Evolutionary conservation across 1,140 invertebrate species (phyloP).

Genomic region (Bombus huntii): DNA sequence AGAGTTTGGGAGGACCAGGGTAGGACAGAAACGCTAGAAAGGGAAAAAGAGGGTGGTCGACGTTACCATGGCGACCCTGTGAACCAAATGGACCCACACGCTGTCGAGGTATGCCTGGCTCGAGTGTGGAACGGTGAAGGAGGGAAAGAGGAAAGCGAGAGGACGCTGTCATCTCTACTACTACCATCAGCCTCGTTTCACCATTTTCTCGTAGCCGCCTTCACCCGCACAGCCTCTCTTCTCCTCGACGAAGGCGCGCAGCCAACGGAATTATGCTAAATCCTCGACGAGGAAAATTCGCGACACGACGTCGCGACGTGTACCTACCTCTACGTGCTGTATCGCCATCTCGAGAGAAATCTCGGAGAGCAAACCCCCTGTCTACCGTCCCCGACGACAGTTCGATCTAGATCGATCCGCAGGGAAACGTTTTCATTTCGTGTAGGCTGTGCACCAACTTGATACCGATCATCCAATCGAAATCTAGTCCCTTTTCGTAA

Average conservation of each 20-base stretch:
- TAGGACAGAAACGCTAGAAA: constrained; percentile 63
- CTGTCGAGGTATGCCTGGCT: constrained; percentile 71
- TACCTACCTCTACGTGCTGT: constrained; percentile 62
- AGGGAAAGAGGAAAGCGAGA: constrained; percentile 54
- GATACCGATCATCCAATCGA: neutral
- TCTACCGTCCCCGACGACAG: constrained; percentile 23
- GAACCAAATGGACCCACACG: constrained; percentile 79
- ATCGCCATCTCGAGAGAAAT: constrained; percentile 63
- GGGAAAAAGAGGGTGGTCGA: constrained; percentile 73
- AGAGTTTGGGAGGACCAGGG: constrained; percentile 50
- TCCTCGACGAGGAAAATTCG: constrained; percentile 72
- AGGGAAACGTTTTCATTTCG: neutral
- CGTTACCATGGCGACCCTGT: constrained; percentile 77
- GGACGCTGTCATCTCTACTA: constrained; percentile 55
- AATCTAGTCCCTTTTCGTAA: neutral
- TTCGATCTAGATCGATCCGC: constrained; percentile 57
- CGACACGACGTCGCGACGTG: constrained; percentile 65
- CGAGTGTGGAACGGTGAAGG: constrained; percentile 67
- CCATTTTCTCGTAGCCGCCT: constrained; percentile 28
- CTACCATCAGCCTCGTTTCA: constrained; percentile 44
- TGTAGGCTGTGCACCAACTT: neutral
- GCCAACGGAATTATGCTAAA: constrained; percentile 73
- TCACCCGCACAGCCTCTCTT: neutral
- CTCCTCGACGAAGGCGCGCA: constrained; percentile 47
- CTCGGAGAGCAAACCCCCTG: constrained; percentile 31